Conservation (phyloP, 2,797 vertebrate genomes). For the Enteromius argenteus region DNA sequence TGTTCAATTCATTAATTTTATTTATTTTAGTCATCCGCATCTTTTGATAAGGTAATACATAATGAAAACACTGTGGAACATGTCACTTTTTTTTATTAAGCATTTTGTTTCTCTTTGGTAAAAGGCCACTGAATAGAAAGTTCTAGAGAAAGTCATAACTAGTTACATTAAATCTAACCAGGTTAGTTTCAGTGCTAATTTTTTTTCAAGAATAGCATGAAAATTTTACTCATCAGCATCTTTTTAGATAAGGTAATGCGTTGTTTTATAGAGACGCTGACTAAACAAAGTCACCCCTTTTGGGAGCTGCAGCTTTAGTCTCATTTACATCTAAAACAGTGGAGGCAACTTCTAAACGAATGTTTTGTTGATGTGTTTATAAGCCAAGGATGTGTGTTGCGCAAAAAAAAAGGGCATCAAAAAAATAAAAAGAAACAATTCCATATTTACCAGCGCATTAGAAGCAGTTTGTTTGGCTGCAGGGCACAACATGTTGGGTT, state of each 20-base stretch:
- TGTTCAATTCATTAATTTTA: not conserved
- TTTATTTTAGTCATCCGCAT: not conserved
- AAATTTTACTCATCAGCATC: slow-evolving; percentile 47
- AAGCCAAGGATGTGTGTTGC: slow-evolving; percentile 45
- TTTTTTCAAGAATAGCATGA: slow-evolving; percentile 2
- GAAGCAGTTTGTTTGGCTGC: slow-evolving; percentile 63
- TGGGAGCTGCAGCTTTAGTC: slow-evolving; percentile 34
- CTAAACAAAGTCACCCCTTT: slow-evolving; percentile 43
- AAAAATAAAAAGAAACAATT: slow-evolving; percentile 33
- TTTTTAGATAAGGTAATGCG: slow-evolving; percentile 18
- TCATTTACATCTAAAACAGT: slow-evolving; percentile 50
- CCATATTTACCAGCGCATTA: slow-evolving; percentile 58
- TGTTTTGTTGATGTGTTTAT: slow-evolving; percentile 49
- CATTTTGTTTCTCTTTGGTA: not conserved
- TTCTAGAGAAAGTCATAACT: not conserved
- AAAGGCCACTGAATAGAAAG: not conserved
- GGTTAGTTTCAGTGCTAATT: slow-evolving; percentile 25
- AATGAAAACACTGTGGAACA: not conserved
- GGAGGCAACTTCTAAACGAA: slow-evolving; percentile 43
- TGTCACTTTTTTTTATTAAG: not conserved
- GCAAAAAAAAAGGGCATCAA: slow-evolving; percentile 30
- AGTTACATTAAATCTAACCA: not conserved
- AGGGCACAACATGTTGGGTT: slow-evolving; percentile 61
- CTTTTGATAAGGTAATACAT: not conserved
- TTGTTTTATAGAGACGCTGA: slow-evolving; percentile 41